Evolutionary conservation across 2,888 invertebrate species (phyloP), one percentile per base, ranked within the genome.

Genomic region (Synergus gifuensis): DNA sequence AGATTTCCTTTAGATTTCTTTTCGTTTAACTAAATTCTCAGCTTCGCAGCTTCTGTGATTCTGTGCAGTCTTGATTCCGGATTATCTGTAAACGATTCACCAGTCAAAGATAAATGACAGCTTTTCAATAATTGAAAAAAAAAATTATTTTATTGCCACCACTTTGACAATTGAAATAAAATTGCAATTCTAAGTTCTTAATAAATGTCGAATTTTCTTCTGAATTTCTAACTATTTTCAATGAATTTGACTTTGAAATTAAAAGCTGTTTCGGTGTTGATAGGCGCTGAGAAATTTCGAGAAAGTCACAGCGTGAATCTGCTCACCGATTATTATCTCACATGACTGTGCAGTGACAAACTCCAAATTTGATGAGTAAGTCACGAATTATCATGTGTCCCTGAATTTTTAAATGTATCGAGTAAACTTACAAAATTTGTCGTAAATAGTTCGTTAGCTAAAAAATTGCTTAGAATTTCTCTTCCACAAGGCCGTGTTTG

Each of bases 401-500:
- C 77, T n/a, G 42, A 49, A 80, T 79, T 58, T 60, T 46, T 12
- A 36, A 62, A 36, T 18, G 44, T 54, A 22, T n/a, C 8, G 18
- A 62, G 73, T 16, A 60, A 66, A 91, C 91, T 92, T 84, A 92
- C 91, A 91, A 91, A 90, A 90, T 87, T 87, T 87, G 85, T 87
- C 85, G 82, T 87, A 89, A 89, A 88, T 90, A 89, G 86, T 89
- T 89, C 85, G 84, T 88, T 90, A 91, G 89, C 89, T 89, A 90
- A 86, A 81, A 36, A 87, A 91, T 90, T 84, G 83, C 89, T 93
- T 97, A 98, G 94, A 97, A 97, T 93, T 99, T 99, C 93, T 99
- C 98, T 93, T 98, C 98, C 79, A 96, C 95, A 83, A 99, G 95
- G 84, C 98, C 99, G 89, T 98, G 98, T 93, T 98, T 98, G 94